These are phyloP conservation scores for Dione juno DNA, from an alignment of 2,888 invertebrate genomes.

Conservation along the genomic window DNA sequence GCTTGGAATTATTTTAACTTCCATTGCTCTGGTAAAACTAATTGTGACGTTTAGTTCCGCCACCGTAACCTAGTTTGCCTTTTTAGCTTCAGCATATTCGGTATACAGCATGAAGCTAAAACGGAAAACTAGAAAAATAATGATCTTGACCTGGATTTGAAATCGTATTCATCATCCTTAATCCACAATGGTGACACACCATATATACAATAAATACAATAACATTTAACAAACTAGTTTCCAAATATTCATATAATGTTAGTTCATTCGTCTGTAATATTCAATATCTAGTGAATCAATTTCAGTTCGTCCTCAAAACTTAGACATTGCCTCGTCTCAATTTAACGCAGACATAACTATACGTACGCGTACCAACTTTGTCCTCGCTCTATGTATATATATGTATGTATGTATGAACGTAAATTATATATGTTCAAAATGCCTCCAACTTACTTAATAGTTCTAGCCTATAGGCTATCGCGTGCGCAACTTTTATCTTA, in stretches of 20 bases:
- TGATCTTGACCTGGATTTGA: too few relatives aligned
- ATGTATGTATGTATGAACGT: background rate
- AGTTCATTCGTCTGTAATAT: conserved; percentile 41
- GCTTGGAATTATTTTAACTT: too few relatives aligned
- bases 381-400: conserved; percentile 16
- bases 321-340: conserved; percentile 40
- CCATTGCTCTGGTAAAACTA: too few relatives aligned
- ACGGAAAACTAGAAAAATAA: too few relatives aligned
- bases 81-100: too few relatives aligned
- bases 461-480: background rate
- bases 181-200: too few relatives aligned
- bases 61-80: too few relatives aligned
- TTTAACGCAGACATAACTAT: conserved; percentile 36
- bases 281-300: conserved; percentile 47
- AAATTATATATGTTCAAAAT: conserved; percentile 1
- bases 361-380: conserved; percentile 33
- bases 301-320: conserved; percentile 44
- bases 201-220: conserved; percentile 1
- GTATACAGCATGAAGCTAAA: too few relatives aligned
- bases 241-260: conserved; percentile 26
- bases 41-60: too few relatives aligned
- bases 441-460: conserved; percentile 20
- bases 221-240: conserved; percentile 29
- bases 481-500: background rate
- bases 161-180: too few relatives aligned